Evolutionary conservation across 2,113 vertebrate species (phyloP).

Genomic region (Panthera leo): DNA sequence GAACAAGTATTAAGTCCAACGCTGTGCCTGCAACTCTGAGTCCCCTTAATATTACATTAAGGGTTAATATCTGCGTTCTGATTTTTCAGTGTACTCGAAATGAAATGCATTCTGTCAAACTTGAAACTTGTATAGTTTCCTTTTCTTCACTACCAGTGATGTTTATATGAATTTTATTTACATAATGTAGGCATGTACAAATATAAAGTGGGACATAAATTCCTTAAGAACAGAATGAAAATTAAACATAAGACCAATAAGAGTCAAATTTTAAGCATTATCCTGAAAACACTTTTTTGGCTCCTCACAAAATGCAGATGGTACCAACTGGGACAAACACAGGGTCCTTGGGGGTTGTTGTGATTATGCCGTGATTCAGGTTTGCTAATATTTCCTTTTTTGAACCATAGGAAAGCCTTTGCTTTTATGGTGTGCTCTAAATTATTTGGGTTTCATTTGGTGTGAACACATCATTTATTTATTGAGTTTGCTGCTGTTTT

Average conservation of each 20-base stretch:
- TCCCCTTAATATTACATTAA: not conserved
- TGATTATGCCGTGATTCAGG: not conserved
- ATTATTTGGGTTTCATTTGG: not conserved
- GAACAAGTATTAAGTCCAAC: not conserved
- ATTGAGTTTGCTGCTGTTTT: slow-evolving; percentile 1
- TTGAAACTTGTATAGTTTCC: not conserved
- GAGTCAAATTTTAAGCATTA: not conserved
- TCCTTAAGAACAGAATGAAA: slow-evolving; percentile 28
- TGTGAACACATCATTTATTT: not conserved
- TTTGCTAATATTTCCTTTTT: not conserved
- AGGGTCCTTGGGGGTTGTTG: not conserved
- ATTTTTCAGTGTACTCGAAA: not conserved
- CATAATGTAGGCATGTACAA: not conserved
- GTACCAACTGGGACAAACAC: not conserved
- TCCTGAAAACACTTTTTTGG: not conserved
- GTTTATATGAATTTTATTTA: not conserved
- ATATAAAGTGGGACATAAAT: not conserved
- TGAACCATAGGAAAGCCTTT: not conserved
- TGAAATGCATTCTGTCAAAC: not conserved
- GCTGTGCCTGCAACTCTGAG: not conserved
- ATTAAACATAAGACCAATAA: not conserved
- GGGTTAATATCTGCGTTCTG: not conserved
- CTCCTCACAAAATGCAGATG: not conserved
- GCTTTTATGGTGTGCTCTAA: not conserved
- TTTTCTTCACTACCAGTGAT: not conserved